Conservation (phyloP, 2,797 vertebrate species). For the Helarctos malayanus region DNA sequence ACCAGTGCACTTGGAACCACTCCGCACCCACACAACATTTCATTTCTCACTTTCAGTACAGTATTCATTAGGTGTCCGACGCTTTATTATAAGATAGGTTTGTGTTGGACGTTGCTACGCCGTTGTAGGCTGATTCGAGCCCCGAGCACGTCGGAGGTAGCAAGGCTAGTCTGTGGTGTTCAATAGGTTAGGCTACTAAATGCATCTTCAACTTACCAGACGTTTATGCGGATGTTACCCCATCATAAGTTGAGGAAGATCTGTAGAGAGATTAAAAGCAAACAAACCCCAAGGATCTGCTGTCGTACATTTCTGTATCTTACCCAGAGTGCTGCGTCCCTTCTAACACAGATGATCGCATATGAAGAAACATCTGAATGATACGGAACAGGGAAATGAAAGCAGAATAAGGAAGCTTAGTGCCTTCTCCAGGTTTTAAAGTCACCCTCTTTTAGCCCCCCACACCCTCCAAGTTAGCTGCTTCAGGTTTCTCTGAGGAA, state of each 20-base stretch:
- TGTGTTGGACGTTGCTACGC: background rate
- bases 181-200: background rate
- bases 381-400: conserved; percentile 38
- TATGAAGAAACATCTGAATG: background rate
- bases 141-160: background rate
- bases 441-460: background rate
- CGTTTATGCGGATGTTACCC: background rate
- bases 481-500: conserved; percentile 12
- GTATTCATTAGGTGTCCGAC: background rate
- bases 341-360: background rate
- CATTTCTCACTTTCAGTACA: background rate
- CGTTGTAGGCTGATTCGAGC: background rate
- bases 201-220: background rate
- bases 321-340: background rate
- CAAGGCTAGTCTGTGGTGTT: background rate
- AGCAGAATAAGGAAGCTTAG: conserved; percentile 29
- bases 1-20: background rate
- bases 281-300: background rate
- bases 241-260: background rate
- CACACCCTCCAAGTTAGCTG: background rate
- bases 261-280: background rate
- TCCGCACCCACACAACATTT: background rate
- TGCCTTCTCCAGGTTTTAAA: background rate
- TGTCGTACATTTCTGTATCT: background rate
- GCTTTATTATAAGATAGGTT: background rate